Conservation (phyloP, 2,888 invertebrate species). For the Synergus japonicus region DNA sequence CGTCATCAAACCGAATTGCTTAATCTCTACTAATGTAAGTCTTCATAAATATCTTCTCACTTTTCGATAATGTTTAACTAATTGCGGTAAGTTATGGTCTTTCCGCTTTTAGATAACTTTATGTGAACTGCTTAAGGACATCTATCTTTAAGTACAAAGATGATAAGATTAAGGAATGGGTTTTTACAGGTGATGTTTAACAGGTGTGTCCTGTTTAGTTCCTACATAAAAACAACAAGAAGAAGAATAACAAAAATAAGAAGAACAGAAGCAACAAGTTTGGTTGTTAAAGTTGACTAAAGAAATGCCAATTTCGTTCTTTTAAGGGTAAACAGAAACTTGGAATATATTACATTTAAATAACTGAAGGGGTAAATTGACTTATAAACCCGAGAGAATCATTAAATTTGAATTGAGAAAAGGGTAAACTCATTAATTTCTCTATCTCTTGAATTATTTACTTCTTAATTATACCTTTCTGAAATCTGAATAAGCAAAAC, state of each 20-base stretch:
- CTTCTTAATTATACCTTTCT: neutral
- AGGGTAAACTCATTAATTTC: too few species aligned
- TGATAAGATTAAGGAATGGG: neutral
- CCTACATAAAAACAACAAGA: too few species aligned
- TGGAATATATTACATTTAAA: too few species aligned
- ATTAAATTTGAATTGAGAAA: too few species aligned
- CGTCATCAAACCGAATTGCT: neutral
- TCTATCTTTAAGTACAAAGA: neutral
- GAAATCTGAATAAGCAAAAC: neutral
- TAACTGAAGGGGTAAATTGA: too few species aligned
- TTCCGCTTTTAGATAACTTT: neutral
- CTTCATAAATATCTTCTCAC: neutral
- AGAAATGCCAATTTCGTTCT: too few species aligned
- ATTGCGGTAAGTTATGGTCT: neutral
- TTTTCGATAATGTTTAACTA: slow-evolving; percentile 1
- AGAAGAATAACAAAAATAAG: too few species aligned
- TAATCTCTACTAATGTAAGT: neutral
- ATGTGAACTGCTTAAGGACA: neutral
- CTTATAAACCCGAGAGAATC: too few species aligned
- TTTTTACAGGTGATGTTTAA: neutral
- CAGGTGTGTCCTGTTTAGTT: neutral
- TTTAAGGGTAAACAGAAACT: too few species aligned
- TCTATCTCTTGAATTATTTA: neutral
- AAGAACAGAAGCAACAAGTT: too few species aligned
- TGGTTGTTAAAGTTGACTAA: too few species aligned